phyloP scores from a whole-genome alignment of 2,888 invertebrate species.

The Fabriciana adippe region DNA sequence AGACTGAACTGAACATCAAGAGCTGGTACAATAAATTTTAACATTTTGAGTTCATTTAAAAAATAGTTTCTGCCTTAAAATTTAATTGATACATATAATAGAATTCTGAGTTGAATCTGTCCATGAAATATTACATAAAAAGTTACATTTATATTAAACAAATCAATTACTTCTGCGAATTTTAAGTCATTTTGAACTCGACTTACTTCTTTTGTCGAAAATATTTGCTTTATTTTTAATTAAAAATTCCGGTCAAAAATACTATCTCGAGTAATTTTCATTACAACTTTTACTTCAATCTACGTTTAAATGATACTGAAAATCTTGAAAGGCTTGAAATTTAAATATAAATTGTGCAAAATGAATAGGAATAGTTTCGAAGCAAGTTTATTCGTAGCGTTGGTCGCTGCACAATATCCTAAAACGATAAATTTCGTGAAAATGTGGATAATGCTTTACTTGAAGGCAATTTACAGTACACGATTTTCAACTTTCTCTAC shows the following conservation, averaged over 20 bases:
- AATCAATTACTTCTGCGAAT: too few species aligned
- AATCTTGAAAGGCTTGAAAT: conserved; percentile 13
- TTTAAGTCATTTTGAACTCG: too few species aligned
- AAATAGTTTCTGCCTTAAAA: too few species aligned
- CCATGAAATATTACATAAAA: too few species aligned
- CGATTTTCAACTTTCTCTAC: conserved; percentile 19
- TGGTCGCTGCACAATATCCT: conserved; percentile 48
- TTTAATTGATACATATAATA: too few species aligned
- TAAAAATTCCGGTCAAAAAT: conserved; percentile 1
- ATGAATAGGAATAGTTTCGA: conserved; percentile 25
- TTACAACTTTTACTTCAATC: not conserved
- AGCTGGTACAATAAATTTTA: too few species aligned
- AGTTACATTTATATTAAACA: too few species aligned
- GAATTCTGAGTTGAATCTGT: too few species aligned
- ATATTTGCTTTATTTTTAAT: not conserved
- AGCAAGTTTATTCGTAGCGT: conserved; percentile 39
- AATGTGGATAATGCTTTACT: conserved; percentile 53
- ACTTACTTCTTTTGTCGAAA: too few species aligned
- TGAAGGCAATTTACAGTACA: conserved; percentile 45
- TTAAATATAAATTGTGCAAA: conserved; percentile 30
- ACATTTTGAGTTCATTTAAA: too few species aligned
- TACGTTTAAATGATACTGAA: conserved; percentile 8
- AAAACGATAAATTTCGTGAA: conserved; percentile 55
- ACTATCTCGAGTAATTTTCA: not conserved
- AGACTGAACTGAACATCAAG: too few species aligned